These are phyloP conservation scores for Argopecten irradians DNA, from an alignment of 1,140 invertebrate species.

Conservation along the genomic window DNA sequence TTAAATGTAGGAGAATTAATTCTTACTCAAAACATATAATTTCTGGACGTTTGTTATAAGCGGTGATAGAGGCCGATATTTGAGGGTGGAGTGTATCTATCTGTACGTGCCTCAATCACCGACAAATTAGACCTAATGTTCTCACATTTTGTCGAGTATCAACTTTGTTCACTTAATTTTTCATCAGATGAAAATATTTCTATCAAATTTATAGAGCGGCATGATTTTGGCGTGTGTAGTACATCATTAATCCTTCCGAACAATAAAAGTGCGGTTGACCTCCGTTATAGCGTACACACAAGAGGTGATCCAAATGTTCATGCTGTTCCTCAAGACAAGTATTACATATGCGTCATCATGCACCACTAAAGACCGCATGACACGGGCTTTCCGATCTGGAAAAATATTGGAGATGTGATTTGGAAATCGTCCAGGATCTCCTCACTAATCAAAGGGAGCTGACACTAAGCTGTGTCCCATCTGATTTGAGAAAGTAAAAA, in stretches of 20 bases:
- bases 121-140: background rate
- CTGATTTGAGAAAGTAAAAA: background rate
- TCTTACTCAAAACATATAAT: background rate
- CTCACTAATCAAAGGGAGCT: background rate
- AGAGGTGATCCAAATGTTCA: background rate
- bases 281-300: background rate
- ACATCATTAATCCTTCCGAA: background rate
- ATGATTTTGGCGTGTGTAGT: background rate
- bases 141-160: background rate
- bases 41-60: background rate
- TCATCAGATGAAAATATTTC: background rate
- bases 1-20: too few species aligned
- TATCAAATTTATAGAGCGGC: background rate
- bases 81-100: background rate
- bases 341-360: background rate
- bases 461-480: background rate
- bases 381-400: background rate
- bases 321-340: background rate
- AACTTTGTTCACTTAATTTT: background rate
- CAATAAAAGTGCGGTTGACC: background rate
- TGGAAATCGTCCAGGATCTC: background rate
- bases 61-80: background rate
- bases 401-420: background rate
- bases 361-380: background rate
- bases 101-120: background rate